These are phyloP conservation scores for Luffia ferchaultella DNA, from an alignment of 2,888 invertebrate species.

Conservation along the genomic window DNA sequence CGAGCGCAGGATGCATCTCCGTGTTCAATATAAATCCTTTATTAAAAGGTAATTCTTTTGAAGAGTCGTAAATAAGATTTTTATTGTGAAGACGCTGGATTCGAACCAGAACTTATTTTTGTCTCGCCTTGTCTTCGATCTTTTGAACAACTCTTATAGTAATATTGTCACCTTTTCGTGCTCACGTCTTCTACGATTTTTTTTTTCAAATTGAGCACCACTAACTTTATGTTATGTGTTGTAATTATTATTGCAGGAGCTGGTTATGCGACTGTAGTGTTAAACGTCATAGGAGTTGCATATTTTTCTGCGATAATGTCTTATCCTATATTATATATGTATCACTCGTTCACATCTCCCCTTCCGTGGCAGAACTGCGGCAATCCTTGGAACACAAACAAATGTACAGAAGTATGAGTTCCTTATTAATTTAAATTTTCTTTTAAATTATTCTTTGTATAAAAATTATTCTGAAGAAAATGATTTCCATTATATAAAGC, in stretches of 20 bases:
- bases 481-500: not conserved
- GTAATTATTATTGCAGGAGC: constrained; percentile 68
- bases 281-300: constrained; percentile 81
- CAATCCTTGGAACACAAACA: constrained; percentile 84
- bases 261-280: constrained; percentile 82
- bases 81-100: not conserved
- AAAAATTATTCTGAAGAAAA: not conserved
- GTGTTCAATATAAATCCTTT: constrained; percentile 83
- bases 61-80: too few relatives aligned
- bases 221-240: too few relatives aligned
- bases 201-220: too few relatives aligned
- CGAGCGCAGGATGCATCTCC: constrained; percentile 82
- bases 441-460: not conserved
- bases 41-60: constrained; percentile 76
- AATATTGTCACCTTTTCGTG: too few relatives aligned
- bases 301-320: constrained; percentile 89
- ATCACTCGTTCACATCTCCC: constrained; percentile 70
- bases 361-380: constrained; percentile 82
- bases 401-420: constrained; percentile 69
- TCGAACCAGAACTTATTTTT: too few relatives aligned
- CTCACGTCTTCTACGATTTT: too few relatives aligned
- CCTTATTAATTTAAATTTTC: not conserved
- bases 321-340: constrained; percentile 84
- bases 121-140: too few relatives aligned
- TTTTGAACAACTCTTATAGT: too few relatives aligned